Evolutionary conservation across 2,888 invertebrate genomes (phyloP).

Genomic region (Phytoseiulus persimilis): DNA sequence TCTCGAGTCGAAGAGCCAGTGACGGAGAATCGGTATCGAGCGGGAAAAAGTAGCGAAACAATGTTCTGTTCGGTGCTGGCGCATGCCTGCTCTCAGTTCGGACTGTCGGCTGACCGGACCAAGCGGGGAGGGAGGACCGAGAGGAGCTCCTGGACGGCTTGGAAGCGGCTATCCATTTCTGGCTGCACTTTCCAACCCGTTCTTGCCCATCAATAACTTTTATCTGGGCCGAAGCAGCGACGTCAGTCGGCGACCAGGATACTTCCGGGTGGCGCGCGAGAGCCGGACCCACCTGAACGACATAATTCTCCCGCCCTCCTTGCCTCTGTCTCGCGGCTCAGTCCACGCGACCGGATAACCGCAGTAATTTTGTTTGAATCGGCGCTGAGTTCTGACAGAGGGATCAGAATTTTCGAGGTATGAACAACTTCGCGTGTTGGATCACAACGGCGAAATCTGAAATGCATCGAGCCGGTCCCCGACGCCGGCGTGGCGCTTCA

Average conservation of each 20-base stretch:
- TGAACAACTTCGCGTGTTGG: no score
- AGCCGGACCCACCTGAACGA: background rate
- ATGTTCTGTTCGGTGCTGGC: background rate
- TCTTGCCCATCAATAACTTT: slow-evolving; percentile 16
- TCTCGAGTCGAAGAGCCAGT: background rate
- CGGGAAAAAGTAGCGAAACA: background rate
- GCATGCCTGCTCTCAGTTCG: background rate
- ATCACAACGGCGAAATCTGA: no score
- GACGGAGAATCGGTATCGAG: background rate
- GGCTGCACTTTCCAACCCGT: background rate
- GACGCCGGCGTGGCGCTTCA: no score
- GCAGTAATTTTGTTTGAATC: no score
- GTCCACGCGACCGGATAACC: no score
- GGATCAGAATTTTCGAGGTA: no score
- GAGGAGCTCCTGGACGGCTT: background rate
- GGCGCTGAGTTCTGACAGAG: no score
- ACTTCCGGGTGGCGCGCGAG: background rate
- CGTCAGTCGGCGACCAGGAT: background rate
- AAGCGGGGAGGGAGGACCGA: background rate
- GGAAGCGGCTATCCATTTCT: background rate
- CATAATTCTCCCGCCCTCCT: background rate
- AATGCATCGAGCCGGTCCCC: no score
- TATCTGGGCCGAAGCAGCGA: slow-evolving; percentile 20
- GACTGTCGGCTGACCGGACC: background rate
- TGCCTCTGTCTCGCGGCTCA: background rate